Evolutionary conservation across 2,797 vertebrate genomes (phyloP), one percentile per base, ranked within the genome.

Genomic region (Peromyscus eremicus): DNA sequence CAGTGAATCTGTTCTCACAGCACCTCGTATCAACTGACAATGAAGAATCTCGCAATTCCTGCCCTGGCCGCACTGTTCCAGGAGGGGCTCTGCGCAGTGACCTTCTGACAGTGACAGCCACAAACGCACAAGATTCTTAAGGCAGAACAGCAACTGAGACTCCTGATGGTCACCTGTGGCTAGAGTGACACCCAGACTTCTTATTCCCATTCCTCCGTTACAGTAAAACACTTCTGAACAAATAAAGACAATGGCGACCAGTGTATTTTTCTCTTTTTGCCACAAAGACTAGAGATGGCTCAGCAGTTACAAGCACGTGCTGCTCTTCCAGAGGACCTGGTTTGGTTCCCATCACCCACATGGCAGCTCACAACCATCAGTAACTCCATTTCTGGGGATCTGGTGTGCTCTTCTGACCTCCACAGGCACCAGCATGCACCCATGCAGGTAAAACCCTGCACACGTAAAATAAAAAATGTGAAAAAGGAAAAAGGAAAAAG

Each of bases 131-230:
- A 10, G 17, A 73, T 66, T 76, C 92, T 80, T 46, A 86, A 82
- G 37, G 21, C 37, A 89, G 94, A 95, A 70, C 0, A 40, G 32
- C n/a, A 93, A 90, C 81, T 27, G 1, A 94, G 85, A 87, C 70
- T 92, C 76, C 4, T 81, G 37, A 94, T 37, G 94, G 37, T 55
- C 25, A 89, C 89, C 85, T 95, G 70, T 87, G 90, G 43, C 87
- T 77, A 64, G 1, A 49, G 86, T 70, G 85, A 93, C 89, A 92
- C 32, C 64, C 64, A 60, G 57, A 2, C 4, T 71, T 64, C 68
- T 94, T 92, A 91, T 49, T 89, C 62, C 95, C 62, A 7, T 46
- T 6, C 57, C 62, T 64, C 73, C 17, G 81, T 37, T 75, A 92
- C n/a, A 90, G 71, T 60, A 89, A 94, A 93, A 73, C 60, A 94